Percentiles rank a stretch among this genome's conserved stretches.
These are phyloP conservation scores for Iguana delicatissima DNA, from an alignment of 2,797 vertebrate species.

Conservation along the genomic window DNA sequence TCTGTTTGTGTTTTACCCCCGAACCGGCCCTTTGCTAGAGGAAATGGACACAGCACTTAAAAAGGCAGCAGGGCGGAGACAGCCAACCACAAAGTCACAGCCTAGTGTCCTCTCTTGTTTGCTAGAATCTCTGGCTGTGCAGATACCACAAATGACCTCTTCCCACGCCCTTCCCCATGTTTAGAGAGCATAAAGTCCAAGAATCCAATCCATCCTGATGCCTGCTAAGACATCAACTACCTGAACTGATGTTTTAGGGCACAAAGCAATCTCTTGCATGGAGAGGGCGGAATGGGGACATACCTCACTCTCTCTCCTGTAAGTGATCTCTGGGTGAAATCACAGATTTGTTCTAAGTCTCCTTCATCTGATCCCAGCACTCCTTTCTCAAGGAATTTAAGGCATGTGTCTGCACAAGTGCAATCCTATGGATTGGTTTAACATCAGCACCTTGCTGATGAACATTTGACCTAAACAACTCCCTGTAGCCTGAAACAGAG, in stretches of 20 bases:
- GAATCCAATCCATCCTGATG: background rate
- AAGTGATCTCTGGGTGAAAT: background rate
- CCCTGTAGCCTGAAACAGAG: background rate
- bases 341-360: background rate
- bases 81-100: constrained; percentile 50
- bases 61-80: constrained; percentile 53
- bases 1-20: constrained; percentile 26
- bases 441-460: constrained; percentile 16
- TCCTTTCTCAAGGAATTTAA: background rate
- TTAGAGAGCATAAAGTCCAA: background rate
- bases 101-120: constrained; percentile 32
- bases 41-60: constrained; percentile 57
- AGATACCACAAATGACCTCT: background rate
- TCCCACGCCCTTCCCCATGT: constrained; percentile 12
- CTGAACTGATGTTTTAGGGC: background rate
- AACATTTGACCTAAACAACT: background rate
- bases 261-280: background rate
- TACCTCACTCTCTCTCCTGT: background rate
- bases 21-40: constrained; percentile 56
- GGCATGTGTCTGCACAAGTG: constrained; percentile 33
- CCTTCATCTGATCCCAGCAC: background rate
- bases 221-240: background rate
- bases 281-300: background rate
- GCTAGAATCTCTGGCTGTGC: background rate
- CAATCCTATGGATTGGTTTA: constrained; percentile 35